Evolutionary conservation across 2,888 invertebrate genomes (phyloP).

Genomic region (Xestia sexstrigata): DNA sequence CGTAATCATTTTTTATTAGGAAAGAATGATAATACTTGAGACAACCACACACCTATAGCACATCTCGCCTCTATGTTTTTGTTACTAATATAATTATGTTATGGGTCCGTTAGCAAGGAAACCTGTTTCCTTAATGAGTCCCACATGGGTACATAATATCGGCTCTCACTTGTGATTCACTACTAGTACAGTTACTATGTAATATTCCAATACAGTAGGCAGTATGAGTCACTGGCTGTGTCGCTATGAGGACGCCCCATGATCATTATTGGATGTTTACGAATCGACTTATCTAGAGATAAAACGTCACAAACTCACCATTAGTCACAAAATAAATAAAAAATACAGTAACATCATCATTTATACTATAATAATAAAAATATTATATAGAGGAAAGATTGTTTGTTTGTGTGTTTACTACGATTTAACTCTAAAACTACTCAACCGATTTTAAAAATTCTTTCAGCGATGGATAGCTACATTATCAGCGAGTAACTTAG

Average conservation of each 20-base stretch:
- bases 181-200: background rate
- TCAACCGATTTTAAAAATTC: too few relatives aligned
- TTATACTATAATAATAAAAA: too few relatives aligned
- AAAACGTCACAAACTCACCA: background rate
- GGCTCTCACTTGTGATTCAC: background rate
- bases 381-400: too few relatives aligned
- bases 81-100: background rate
- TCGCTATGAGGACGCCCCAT: background rate
- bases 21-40: background rate
- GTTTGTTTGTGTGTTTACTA: too few relatives aligned
- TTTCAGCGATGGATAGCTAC: too few relatives aligned
- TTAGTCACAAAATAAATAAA: background rate
- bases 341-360: constrained; percentile 10
- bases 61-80: constrained; percentile 3
- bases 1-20: background rate
- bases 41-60: background rate
- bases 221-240: constrained; percentile 3
- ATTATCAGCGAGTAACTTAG: too few relatives aligned
- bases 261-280: background rate
- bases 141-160: background rate
- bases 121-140: constrained; percentile 22
- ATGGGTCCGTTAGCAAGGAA: background rate
- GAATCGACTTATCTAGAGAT: background rate
- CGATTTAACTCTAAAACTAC: too few relatives aligned
- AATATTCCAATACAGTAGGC: background rate